These are phyloP conservation scores for Leptonema lineaticorne DNA, from an alignment of 1,140 invertebrate species.

Conservation along the genomic window DNA sequence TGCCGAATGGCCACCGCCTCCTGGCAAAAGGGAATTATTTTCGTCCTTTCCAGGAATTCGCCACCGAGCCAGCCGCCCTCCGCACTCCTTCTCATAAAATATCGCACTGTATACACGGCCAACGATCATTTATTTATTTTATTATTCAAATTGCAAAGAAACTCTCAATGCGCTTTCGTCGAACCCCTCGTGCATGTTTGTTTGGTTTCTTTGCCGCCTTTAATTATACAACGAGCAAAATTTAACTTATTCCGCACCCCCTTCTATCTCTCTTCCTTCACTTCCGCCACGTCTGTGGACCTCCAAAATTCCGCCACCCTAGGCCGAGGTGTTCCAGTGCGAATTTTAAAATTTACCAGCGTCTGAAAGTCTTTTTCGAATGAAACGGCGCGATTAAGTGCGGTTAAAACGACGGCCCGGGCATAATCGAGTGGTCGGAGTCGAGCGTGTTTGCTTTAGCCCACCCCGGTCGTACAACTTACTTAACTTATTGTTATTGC, in stretches of 20 bases:
- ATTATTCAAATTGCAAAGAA: constrained; percentile 23
- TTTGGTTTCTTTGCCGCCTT: no score
- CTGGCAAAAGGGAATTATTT: constrained; percentile 27
- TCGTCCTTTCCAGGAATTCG: constrained; percentile 32
- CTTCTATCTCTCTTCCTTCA: no score
- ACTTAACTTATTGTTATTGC: constrained; percentile 42
- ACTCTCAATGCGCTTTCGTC: constrained; percentile 8
- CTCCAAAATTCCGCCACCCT: no score
- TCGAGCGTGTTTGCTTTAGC: constrained; percentile 35
- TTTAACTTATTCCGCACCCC: no score
- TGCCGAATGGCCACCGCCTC: constrained; percentile 30
- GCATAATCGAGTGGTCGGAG: constrained; percentile 25
- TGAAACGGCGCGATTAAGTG: neutral
- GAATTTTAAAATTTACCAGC: neutral
- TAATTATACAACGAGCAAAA: no score
- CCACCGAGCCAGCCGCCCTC: neutral
- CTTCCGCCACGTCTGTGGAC: no score
- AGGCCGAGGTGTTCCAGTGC: neutral
- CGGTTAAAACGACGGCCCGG: constrained; percentile 1
- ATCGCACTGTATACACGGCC: constrained; percentile 14
- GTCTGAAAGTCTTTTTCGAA: neutral
- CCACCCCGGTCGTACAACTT: constrained; percentile 26
- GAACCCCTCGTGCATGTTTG: no score
- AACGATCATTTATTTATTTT: constrained; percentile 22
- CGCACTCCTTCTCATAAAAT: constrained; percentile 25